Conservation (phyloP, 1,140 invertebrate genomes). For the Phymastichus coffea region DNA sequence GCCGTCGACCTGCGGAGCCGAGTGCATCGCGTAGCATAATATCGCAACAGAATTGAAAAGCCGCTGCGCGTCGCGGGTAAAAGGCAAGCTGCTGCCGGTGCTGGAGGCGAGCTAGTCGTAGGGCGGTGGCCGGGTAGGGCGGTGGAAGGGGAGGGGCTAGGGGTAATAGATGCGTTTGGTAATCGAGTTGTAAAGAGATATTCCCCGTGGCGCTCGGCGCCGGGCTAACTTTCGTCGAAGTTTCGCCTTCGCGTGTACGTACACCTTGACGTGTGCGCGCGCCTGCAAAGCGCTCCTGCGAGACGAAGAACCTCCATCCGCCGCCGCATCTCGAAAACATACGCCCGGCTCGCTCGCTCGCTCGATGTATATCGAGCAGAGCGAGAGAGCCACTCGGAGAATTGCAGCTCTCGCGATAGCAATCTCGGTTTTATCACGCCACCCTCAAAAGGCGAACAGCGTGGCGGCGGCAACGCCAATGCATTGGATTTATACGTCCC, state of each 20-base stretch:
- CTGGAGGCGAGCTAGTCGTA: too few species aligned
- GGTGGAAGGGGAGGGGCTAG: too few species aligned
- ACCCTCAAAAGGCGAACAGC: constrained; percentile 13
- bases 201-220: background rate
- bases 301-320: too few species aligned
- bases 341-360: background rate
- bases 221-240: background rate
- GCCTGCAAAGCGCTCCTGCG: constrained; percentile 6
- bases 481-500: background rate
- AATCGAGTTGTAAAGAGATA: background rate
- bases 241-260: background rate
- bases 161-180: background rate
- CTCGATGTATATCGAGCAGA: constrained; percentile 15
- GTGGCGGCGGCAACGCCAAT: background rate
- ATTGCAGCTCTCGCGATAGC: constrained; percentile 33
- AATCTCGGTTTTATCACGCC: constrained; percentile 42
- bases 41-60: too few species aligned
- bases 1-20: too few species aligned
- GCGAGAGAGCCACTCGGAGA: constrained; percentile 2
- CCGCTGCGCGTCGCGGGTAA: too few species aligned
- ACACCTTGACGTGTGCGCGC: background rate
- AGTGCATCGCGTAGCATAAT: too few species aligned
- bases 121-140: too few species aligned
- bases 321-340: background rate
- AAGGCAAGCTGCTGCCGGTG: too few species aligned